Evolutionary conservation across 2,797 vertebrate species (phyloP).

Genomic region (Zenarchopterus dispar): DNA sequence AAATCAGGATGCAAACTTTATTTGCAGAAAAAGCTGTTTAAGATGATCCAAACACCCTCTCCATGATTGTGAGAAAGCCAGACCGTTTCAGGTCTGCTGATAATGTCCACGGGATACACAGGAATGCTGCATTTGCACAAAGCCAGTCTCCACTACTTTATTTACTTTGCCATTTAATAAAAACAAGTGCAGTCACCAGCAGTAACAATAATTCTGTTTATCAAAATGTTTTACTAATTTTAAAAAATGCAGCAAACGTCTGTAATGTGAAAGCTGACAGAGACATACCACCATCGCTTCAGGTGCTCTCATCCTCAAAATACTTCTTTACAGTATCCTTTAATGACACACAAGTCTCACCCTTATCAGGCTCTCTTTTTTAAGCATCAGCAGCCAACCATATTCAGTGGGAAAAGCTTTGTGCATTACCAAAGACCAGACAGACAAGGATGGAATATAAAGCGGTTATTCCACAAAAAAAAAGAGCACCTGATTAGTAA

Average conservation of each 20-base stretch:
- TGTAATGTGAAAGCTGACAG: neutral
- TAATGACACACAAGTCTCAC: no score
- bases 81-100: conserved; percentile 1
- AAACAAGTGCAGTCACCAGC: neutral
- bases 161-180: conserved; percentile 1
- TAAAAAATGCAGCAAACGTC: neutral
- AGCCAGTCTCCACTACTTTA: conserved; percentile 2
- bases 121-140: conserved; percentile 2
- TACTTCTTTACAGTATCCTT: no score
- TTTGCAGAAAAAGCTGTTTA: no score
- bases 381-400: no score
- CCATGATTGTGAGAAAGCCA: neutral
- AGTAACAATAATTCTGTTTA: neutral
- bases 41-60: no score
- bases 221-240: neutral
- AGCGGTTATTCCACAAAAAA: no score
- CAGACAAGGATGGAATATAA: no score
- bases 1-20: no score
- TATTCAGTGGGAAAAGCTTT: no score
- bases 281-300: neutral
- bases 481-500: no score
- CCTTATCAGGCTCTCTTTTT: no score
- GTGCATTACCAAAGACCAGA: no score
- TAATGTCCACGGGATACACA: neutral
- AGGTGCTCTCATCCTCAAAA: neutral